Evolutionary conservation across 2,888 invertebrate genomes (phyloP).

Genomic region (Apotomis capreana): DNA sequence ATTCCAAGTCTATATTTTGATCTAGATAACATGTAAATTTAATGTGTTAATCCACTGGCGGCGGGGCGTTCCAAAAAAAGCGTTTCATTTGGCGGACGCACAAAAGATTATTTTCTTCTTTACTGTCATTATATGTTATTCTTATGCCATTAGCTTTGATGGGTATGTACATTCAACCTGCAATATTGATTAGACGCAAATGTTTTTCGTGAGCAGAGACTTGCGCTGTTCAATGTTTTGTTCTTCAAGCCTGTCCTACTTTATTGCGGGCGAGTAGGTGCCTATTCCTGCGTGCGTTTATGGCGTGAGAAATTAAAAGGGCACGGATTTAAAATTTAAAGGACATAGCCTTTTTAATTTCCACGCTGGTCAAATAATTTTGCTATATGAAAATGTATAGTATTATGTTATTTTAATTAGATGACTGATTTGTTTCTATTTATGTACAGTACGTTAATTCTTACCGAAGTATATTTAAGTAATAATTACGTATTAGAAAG

Average conservation of each 20-base stretch:
- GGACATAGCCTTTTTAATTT: neutral
- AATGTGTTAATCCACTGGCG: neutral
- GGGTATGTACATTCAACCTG: neutral
- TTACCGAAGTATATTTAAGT: constrained; percentile 6
- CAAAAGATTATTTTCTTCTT: neutral
- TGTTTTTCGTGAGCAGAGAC: too few species aligned
- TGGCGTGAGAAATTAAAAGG: neutral
- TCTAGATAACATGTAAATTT: too few species aligned
- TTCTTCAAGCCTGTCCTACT: too few species aligned
- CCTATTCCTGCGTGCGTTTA: neutral
- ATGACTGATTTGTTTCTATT: neutral
- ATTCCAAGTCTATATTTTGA: too few species aligned
- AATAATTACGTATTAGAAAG: constrained; percentile 18
- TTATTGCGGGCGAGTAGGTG: neutral
- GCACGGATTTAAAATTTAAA: neutral
- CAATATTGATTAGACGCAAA: neutral
- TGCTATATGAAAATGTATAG: neutral
- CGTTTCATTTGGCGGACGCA: neutral
- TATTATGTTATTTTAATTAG: neutral
- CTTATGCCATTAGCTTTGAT: neutral
- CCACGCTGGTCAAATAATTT: neutral
- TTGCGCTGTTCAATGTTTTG: too few species aligned
- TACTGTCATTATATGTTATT: neutral
- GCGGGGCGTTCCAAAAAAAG: neutral
- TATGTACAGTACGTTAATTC: constrained; percentile 9